These are phyloP conservation scores for Lordiphosa andalusiaca DNA, from an alignment of 2,888 invertebrate species.

Conservation along the genomic window DNA sequence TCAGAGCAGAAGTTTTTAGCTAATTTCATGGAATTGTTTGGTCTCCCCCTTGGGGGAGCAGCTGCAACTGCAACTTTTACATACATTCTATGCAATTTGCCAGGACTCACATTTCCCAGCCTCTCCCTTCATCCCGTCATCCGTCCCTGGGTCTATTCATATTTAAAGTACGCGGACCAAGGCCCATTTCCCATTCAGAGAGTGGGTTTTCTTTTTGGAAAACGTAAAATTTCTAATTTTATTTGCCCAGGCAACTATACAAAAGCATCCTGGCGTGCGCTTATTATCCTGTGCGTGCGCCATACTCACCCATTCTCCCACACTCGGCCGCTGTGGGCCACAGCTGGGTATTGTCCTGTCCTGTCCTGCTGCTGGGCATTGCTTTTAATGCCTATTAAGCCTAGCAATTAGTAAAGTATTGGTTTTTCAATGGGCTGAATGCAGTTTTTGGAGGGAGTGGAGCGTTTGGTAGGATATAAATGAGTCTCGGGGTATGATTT, in stretches of 20 bases:
- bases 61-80: conserved; percentile 71
- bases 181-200: conserved; percentile 40
- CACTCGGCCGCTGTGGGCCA: conserved; percentile 14
- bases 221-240: conserved; percentile 74
- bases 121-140: conserved; percentile 4
- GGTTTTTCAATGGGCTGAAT: conserved; percentile 56
- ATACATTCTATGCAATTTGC: conserved; percentile 68
- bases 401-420: conserved; percentile 69
- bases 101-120: conserved; percentile 57
- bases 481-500: conserved; percentile 48
- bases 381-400: conserved; percentile 73
- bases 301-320: conserved; percentile 10
- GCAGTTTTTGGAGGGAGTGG: conserved; percentile 13
- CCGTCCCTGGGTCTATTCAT: conserved; percentile 52
- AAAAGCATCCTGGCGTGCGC: conserved; percentile 72
- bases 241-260: conserved; percentile 65
- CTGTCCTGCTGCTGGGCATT: conserved; percentile 51
- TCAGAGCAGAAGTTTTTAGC: conserved; percentile 56
- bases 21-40: conserved; percentile 68
- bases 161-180: conserved; percentile 50
- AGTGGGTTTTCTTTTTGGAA: conserved; percentile 48
- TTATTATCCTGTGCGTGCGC: conserved; percentile 68
- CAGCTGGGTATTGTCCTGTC: conserved; percentile 62
- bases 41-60: conserved; percentile 34
- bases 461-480: conserved; percentile 3